Evolutionary conservation across 1,140 invertebrate genomes (phyloP).

Genomic region (Drosophila persimilis): DNA sequence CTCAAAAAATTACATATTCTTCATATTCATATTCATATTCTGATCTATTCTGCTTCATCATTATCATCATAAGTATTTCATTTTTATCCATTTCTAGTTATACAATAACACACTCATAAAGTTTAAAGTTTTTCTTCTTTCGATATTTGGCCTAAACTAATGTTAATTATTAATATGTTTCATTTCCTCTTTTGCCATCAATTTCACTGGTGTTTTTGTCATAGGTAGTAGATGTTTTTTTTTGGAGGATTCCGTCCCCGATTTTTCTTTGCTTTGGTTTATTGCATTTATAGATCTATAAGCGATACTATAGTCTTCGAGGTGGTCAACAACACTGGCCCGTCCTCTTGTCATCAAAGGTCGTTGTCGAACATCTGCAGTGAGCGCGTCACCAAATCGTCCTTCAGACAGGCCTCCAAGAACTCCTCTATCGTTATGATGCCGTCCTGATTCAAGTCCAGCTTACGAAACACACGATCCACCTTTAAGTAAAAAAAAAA

Average conservation of each 20-base stretch:
- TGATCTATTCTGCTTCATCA: conserved; percentile 23
- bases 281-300: conserved; percentile 76
- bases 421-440: conserved; percentile 98
- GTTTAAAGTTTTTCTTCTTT: conserved; percentile 46
- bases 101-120: conserved; percentile 66
- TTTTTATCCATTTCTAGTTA: conserved; percentile 27
- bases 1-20: conserved; percentile 67
- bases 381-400: conserved; percentile 91
- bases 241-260: not conserved
- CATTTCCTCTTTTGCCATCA: conserved; percentile 40
- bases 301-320: conserved; percentile 77
- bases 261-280: conserved; percentile 26
- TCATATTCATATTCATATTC: conserved; percentile 10
- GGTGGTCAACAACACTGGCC: conserved; percentile 56
- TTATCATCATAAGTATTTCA: conserved; percentile 12
- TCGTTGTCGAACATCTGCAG: conserved; percentile 92
- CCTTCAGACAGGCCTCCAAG: conserved; percentile 96
- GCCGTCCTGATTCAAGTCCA: conserved; percentile 96
- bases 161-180: conserved; percentile 67
- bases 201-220: conserved; percentile 47
- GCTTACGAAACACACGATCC: conserved; percentile 93
- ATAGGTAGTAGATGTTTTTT: conserved; percentile 19
- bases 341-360: conserved; percentile 80
- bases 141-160: conserved; percentile 65
- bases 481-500: conserved; percentile 83